Percentiles rank a stretch among this genome's conserved stretches.
Conservation (phyloP, 1,140 invertebrate genomes). For the Apocrypta bakeri region DNA sequence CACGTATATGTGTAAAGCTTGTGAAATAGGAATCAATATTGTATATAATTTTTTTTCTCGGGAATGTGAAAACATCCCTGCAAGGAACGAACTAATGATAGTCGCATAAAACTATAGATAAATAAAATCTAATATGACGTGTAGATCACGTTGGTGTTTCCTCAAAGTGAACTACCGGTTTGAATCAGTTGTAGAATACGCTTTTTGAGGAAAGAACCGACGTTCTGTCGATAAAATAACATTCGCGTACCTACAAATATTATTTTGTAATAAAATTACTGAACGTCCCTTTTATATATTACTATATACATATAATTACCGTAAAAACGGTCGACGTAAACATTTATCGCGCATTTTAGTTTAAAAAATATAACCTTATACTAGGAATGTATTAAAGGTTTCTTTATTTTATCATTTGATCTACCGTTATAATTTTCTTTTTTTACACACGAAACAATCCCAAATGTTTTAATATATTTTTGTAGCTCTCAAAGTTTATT, state of each 20-base stretch:
- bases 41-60: conserved; percentile 16
- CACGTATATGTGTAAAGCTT: background rate
- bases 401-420: conserved; percentile 38
- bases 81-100: conserved; percentile 3
- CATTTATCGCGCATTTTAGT: conserved; percentile 45
- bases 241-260: conserved; percentile 40
- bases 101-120: background rate
- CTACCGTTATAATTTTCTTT: conserved; percentile 1
- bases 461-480: conserved; percentile 18
- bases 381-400: conserved; percentile 24
- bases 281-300: conserved; percentile 44
- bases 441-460: background rate
- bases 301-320: conserved; percentile 31
- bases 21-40: background rate
- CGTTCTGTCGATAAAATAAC: conserved; percentile 4
- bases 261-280: conserved; percentile 45
- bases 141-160: conserved; percentile 39
- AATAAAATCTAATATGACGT: background rate
- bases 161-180: conserved; percentile 20
- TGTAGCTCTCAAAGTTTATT: background rate
- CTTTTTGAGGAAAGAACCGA: conserved; percentile 29
- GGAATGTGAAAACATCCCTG: background rate
- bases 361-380: conserved; percentile 32
- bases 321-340: conserved; percentile 36
- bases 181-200: conserved; percentile 41